Percentiles rank a stretch among this genome's conserved stretches.
These are phyloP conservation scores for Megathymus violae DNA, from an alignment of 1,140 invertebrate species.

Conservation along the genomic window DNA sequence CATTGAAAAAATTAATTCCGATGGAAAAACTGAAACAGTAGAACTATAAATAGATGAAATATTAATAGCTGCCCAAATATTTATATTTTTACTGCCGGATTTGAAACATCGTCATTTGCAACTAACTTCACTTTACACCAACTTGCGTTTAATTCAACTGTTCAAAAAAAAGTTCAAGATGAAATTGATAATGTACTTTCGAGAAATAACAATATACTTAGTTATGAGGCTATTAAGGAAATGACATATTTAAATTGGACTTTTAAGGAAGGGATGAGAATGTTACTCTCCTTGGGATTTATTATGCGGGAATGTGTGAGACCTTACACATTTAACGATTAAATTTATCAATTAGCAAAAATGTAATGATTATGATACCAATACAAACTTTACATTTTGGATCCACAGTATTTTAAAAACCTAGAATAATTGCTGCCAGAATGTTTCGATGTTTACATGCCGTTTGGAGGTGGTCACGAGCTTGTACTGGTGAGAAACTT, in stretches of 20 bases:
- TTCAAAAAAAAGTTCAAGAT: neutral
- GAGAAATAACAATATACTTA: neutral
- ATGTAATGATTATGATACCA: neutral
- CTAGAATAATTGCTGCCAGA: neutral
- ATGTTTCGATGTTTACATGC: neutral
- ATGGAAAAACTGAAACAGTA: neutral
- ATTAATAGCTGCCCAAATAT: neutral
- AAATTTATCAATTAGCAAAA: neutral
- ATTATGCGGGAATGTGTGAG: neutral
- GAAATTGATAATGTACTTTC: neutral
- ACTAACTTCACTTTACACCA: neutral
- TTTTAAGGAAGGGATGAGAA: neutral
- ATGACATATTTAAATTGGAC: neutral
- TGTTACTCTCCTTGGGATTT: neutral
- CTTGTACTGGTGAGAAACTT: neutral
- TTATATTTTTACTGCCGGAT: neutral
- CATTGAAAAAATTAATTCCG: neutral
- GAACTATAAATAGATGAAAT: neutral
- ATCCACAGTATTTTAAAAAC: neutral
- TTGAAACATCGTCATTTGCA: neutral
- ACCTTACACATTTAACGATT: neutral
- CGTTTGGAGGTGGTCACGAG: neutral
- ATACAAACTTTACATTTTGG: neutral
- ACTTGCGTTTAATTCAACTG: neutral
- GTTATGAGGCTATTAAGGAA: neutral